Evolutionary conservation across 2,888 invertebrate species (phyloP).

Genomic region (Neocrepidodera transversa): DNA sequence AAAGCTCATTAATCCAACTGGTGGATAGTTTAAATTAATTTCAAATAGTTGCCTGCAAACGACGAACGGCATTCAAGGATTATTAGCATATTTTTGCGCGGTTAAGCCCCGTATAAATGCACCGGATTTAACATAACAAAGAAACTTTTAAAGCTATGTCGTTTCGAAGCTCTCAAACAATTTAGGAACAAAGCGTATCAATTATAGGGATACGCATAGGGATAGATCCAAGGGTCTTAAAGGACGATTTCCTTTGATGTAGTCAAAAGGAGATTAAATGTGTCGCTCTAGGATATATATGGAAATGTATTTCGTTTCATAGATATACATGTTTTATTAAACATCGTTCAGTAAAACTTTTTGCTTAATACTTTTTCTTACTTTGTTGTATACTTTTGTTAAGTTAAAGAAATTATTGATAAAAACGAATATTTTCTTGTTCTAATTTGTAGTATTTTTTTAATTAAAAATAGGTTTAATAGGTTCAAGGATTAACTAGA

Average conservation of each 20-base stretch:
- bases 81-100: constrained; percentile 7
- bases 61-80: neutral
- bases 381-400: too few species aligned
- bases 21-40: neutral
- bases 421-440: too few species aligned
- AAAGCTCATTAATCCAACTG: neutral
- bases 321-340: too few species aligned
- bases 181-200: constrained; percentile 1
- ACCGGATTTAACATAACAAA: constrained; percentile 1
- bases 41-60: neutral
- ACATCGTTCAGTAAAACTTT: too few species aligned
- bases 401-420: too few species aligned
- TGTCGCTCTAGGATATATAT: neutral
- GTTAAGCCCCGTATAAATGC: neutral
- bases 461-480: too few species aligned
- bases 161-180: neutral
- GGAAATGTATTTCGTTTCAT: constrained; percentile 7
- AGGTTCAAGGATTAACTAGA: too few species aligned
- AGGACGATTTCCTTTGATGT: constrained; percentile 5
- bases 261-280: neutral
- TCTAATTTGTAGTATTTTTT: too few species aligned
- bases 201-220: constrained; percentile 3
- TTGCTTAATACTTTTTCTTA: too few species aligned
- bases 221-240: neutral
- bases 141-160: neutral